These are phyloP conservation scores for Delia radicum DNA, from an alignment of 1,140 invertebrate species.

Conservation along the genomic window DNA sequence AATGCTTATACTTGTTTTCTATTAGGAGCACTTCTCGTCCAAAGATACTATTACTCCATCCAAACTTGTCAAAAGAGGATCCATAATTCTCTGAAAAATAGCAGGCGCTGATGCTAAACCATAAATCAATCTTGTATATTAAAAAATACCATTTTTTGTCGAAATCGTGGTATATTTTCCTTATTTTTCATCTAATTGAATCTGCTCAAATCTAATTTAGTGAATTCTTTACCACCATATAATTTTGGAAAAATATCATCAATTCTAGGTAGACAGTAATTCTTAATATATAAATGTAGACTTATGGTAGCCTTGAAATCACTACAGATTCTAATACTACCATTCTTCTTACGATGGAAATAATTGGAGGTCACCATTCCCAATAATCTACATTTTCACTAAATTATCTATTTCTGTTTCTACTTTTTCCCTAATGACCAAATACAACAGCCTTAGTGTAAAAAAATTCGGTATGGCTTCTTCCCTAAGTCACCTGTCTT, in stretches of 20 bases:
- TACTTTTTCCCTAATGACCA: constrained; percentile 6
- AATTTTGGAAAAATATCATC: constrained; percentile 38
- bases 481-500: background rate
- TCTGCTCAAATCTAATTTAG: constrained; percentile 34
- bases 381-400: constrained; percentile 36
- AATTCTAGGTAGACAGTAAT: constrained; percentile 37
- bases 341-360: constrained; percentile 57
- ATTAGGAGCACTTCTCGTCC: constrained; percentile 36
- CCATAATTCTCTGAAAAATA: constrained; percentile 41
- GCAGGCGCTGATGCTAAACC: constrained; percentile 37
- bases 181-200: constrained; percentile 30
- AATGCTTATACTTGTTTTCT: too few relatives aligned
- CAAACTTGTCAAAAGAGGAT: constrained; percentile 33
- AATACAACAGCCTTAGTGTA: constrained; percentile 3
- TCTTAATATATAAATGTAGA: constrained; percentile 27
- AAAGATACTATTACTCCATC: constrained; percentile 36
- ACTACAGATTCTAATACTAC: constrained; percentile 53
- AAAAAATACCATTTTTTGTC: constrained; percentile 32
- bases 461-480: constrained; percentile 18
- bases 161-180: constrained; percentile 33
- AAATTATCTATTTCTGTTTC: constrained; percentile 54
- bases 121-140: constrained; percentile 32
- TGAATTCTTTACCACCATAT: constrained; percentile 32
- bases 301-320: constrained; percentile 43
- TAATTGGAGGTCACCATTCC: constrained; percentile 56